These are phyloP conservation scores for Allobates femoralis DNA, from an alignment of 2,797 vertebrate species.

Conservation along the genomic window DNA sequence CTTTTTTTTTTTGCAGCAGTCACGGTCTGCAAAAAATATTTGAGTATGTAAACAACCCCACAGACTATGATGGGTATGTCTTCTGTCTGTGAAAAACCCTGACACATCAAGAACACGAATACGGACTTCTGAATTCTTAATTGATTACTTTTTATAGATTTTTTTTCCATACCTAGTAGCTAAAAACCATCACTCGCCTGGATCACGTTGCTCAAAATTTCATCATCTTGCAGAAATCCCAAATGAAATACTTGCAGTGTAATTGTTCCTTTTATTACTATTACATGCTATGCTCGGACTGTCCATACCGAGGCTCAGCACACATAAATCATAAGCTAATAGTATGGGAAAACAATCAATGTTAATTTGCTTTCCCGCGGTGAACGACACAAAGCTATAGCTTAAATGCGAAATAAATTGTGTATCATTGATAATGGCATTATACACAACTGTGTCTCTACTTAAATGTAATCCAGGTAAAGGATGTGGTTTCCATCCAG, in stretches of 20 bases:
- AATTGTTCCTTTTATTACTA: background rate
- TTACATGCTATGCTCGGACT: background rate
- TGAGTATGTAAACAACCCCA: too few relatives aligned
- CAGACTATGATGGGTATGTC: too few relatives aligned
- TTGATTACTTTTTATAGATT: too few relatives aligned
- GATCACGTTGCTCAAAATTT: background rate
- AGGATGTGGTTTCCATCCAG: constrained; percentile 54
- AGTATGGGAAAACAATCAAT: constrained; percentile 30
- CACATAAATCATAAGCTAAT: constrained; percentile 7
- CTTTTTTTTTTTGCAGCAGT: too few relatives aligned
- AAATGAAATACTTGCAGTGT: background rate
- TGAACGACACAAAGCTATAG: background rate
- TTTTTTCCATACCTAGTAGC: too few relatives aligned
- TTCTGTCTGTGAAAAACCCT: too few relatives aligned
- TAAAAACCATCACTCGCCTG: too few relatives aligned
- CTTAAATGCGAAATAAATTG: constrained; percentile 7
- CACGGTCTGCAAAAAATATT: too few relatives aligned
- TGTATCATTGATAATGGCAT: constrained; percentile 37
- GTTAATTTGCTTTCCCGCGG: background rate
- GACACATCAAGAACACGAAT: too few relatives aligned
- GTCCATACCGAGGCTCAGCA: background rate
- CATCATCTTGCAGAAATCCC: background rate
- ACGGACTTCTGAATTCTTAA: too few relatives aligned
- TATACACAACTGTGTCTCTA: constrained; percentile 38
- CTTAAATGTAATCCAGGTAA: constrained; percentile 46